Conservation (phyloP, 2,888 invertebrate genomes). For the Ichneumoninae sp. region DNA sequence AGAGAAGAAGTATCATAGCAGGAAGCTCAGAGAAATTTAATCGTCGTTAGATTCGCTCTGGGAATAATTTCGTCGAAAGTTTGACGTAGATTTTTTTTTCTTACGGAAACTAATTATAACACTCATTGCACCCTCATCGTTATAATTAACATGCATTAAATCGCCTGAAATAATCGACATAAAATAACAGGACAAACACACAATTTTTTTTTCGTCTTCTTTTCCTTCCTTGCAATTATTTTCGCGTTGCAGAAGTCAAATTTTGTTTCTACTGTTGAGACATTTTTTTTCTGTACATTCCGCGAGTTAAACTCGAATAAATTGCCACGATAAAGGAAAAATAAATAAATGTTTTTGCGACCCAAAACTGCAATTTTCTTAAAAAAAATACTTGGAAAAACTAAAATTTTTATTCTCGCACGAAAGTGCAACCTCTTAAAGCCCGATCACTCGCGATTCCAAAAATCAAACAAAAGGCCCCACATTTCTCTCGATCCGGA, state of each 20-base stretch:
- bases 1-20: neutral
- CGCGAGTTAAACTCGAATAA: too few species aligned
- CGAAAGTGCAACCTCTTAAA: too few species aligned
- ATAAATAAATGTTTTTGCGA: neutral
- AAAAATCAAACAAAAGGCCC: too few species aligned
- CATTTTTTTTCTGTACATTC: too few species aligned
- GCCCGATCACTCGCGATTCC: too few species aligned
- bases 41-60: conserved; percentile 48
- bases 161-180: too few species aligned
- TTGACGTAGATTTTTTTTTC: neutral
- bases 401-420: neutral
- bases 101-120: conserved; percentile 13
- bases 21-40: conserved; percentile 51
- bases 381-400: neutral
- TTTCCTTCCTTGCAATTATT: neutral
- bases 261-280: neutral
- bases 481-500: too few species aligned
- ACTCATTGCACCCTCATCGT: conserved; percentile 8
- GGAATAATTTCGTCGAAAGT: conserved; percentile 35
- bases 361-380: neutral
- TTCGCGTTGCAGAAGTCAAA: neutral
- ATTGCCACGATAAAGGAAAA: too few species aligned
- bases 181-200: too few species aligned
- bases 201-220: neutral
- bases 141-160: neutral